Percentiles rank a stretch among this genome's conserved stretches.
phyloP scores from a whole-genome alignment of 2,888 invertebrate species.

The Eurois occulta region DNA sequence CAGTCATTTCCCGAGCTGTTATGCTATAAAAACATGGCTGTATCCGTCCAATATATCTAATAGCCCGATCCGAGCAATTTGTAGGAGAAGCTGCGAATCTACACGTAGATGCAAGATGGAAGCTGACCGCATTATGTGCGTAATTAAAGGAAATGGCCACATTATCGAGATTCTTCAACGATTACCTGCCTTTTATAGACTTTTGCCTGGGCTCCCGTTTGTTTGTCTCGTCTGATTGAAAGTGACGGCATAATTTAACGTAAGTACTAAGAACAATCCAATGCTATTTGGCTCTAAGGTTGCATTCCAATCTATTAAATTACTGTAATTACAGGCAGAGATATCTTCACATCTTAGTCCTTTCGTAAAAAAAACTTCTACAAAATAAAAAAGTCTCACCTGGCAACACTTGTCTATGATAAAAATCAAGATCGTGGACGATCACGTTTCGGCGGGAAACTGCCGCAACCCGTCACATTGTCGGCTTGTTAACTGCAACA shows the following conservation, averaged over 20 bases:
- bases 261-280: neutral
- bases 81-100: conserved; percentile 56
- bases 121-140: conserved; percentile 59
- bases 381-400: conserved; percentile 61
- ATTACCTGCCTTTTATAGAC: conserved; percentile 48
- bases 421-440: conserved; percentile 79
- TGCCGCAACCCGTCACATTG: conserved; percentile 81
- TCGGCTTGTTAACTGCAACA: conserved; percentile 85
- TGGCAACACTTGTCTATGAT: conserved; percentile 73
- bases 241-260: conserved; percentile 21
- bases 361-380: neutral
- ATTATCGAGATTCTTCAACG: conserved; percentile 47
- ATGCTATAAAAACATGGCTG: conserved; percentile 53
- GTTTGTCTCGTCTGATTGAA: conserved; percentile 24
- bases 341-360: neutral
- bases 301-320: neutral
- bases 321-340: neutral
- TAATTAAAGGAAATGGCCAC: conserved; percentile 64
- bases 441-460: conserved; percentile 70
- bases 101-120: conserved; percentile 47
- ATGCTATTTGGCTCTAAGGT: neutral
- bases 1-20: conserved; percentile 41
- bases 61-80: conserved; percentile 52
- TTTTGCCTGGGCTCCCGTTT: neutral
- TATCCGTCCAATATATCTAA: conserved; percentile 59